phyloP scores from a whole-genome alignment of 2,888 invertebrate genomes.

The Cybosia mesomella region DNA sequence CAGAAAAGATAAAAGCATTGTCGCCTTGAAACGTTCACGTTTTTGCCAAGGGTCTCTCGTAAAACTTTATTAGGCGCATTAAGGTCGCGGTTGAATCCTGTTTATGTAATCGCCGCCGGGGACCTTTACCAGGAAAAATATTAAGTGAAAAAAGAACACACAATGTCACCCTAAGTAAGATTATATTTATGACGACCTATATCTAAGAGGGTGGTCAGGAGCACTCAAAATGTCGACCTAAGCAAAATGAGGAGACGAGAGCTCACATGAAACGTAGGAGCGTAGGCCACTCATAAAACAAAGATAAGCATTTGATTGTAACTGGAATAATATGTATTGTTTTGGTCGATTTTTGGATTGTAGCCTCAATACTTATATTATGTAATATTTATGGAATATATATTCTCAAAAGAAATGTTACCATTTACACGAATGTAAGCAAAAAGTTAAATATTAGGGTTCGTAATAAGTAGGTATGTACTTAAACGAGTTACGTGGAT shows the following conservation, averaged over 20 bases:
- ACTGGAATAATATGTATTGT: conserved; percentile 39
- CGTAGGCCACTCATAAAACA: conserved; percentile 36
- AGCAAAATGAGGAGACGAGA: conserved; percentile 57
- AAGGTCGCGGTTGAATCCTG: conserved; percentile 87
- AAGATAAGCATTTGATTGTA: conserved; percentile 50
- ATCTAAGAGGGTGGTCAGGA: conserved; percentile 61
- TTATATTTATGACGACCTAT: conserved; percentile 73
- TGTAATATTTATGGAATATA: conserved; percentile 23
- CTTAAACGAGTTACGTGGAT: not conserved
- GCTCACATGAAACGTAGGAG: conserved; percentile 47
- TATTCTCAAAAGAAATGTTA: conserved; percentile 1
- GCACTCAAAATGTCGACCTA: conserved; percentile 56
- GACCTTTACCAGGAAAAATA: conserved; percentile 85
- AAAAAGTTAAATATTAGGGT: not conserved
- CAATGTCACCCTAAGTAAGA: conserved; percentile 78
- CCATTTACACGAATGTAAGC: not conserved
- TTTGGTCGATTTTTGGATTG: conserved; percentile 25
- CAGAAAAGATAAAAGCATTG: conserved; percentile 86
- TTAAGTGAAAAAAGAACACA: conserved; percentile 85
- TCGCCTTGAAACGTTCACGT: conserved; percentile 84
- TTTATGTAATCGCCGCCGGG: conserved; percentile 86
- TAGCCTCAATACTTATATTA: conserved; percentile 28
- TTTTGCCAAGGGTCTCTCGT: conserved; percentile 84
- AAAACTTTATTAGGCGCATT: conserved; percentile 87
- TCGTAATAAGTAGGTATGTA: too few relatives aligned